Base-by-base conservation (phyloP, 35 echinoderm and acorn worm species). In the Acanthaster planci region DNA sequence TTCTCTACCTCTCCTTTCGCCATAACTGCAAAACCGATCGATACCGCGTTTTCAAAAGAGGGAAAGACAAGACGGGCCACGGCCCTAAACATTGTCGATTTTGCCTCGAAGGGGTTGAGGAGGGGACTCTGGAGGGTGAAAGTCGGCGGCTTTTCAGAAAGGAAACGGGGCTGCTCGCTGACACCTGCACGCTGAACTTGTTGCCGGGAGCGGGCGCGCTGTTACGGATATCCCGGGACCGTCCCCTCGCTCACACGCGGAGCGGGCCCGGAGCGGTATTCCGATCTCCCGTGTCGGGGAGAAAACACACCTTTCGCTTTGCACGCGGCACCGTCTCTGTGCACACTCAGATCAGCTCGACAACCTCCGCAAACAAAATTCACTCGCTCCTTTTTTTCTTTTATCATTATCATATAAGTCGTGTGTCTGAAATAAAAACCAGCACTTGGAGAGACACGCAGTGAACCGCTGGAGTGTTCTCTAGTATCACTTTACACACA, bases 41-140 rank as follows among this genome's bases (percentile, higher is more conserved):
- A 72, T 72, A 72, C 64, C 64, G 30, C 23, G 23, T 72, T 72
- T 72, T 72, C 64, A 72, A 72, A 72, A 72, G 23, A 47, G 19
- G 64, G 64, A 72, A 72, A 72, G 64, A 72, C 64, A 72, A 72
- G 64, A 72, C 21, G 64, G 64, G 64, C 22, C 34, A 72, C 64
- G 64, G 23, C 34, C 64, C 64, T 72, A 72, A 72, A 72, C 64
- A 72, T 72, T 72, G 21, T 72, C 64, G 64, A 72, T 72, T 72
- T 72, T 72, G 64, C 64, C 64, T 72, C 64, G 64, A 26, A 72
- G 64, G 64, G 64, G 64, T 72, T 26, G 19, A n/a, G 56, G 56
- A 21, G 52, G 56, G n/a, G 12, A 47, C 23, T 72, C 64, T 72
- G 26, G 64, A 72, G 64, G 64, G 64, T 21, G 64, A 72, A 72